Base-by-base conservation (phyloP, 2,888 invertebrate species). In the Cyclophora albipunctata region DNA sequence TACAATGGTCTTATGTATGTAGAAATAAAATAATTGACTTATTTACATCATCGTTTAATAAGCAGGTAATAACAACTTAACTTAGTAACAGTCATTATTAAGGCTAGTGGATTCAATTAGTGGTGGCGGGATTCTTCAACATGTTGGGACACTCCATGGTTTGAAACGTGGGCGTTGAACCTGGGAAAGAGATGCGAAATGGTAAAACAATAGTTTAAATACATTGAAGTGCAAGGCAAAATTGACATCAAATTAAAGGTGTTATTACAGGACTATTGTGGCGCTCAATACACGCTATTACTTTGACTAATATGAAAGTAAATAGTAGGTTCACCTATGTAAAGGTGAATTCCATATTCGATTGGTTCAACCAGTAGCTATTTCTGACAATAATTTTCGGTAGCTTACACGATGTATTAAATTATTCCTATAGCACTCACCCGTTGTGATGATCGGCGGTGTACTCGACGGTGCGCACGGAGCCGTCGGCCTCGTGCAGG, bases 101-200 rank as follows among this genome's bases (percentile, higher is more conserved):
- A 52, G 0, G 0, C 46, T 34, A 7, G 42, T 42, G 35, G 34
- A 45, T 35, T 52, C 55, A 42, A 48, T 59, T 58, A 67, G 42
- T 69, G 62, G 45, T 67, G 62, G 43, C 67, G 48, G 37, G 63
- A 63, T 43, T 67, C 62, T 47, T 66, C 63, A 41, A 62, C 55
- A 46, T 89, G 88, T 40, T 74, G 73, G 5, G 78, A 75, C 2
- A 74, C 72, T 7, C 77, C 83, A 47, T 78, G 71, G 59, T 86
- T 84, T 50, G 79, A 83, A 3, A 90, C 89, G n/a, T 86, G 75
- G 1, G 90, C 90, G 57, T 85, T 89, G 67, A 90, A 90, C 48
- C 90, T 90, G 63, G n/a, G 54, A 68, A 50, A 44, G 52, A 42
- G 20, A 20, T 2, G 20, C 20, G 20, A 20, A 20, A 20, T 20